A percentile compares a stretch with the other conserved stretches of the same genome.
phyloP scores from a whole-genome alignment of 35 echinoderm and acorn worm genomes.

The Heliocidaris erythrogramma region DNA sequence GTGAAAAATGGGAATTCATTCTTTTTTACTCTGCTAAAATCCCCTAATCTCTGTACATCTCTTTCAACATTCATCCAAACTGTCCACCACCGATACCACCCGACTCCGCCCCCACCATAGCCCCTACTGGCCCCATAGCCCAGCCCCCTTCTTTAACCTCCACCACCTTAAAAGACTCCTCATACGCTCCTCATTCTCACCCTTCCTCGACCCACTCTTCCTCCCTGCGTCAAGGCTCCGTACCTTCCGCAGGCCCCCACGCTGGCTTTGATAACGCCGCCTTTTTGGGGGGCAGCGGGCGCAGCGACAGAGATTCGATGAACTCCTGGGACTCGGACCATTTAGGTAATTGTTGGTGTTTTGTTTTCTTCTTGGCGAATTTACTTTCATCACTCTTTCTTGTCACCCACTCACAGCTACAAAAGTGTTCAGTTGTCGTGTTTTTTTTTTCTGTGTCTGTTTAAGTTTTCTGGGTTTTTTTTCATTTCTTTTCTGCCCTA shows the following conservation, averaged over 20 bases:
- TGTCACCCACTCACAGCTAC: background rate
- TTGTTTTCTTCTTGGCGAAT: background rate
- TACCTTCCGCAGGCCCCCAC: background rate
- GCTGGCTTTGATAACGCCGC: conserved; percentile 15
- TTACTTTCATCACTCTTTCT: background rate
- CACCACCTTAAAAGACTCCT: conserved; percentile 24
- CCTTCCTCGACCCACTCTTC: background rate
- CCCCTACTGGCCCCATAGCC: conserved; percentile 13
- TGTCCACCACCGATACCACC: background rate
- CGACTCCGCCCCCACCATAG: background rate
- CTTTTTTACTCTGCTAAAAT: background rate
- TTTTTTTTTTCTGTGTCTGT: background rate
- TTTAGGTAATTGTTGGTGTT: conserved; percentile 18
- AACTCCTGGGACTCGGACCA: background rate
- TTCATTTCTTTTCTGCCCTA: background rate
- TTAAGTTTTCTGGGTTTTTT: background rate
- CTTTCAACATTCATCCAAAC: background rate
- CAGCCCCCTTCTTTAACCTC: background rate
- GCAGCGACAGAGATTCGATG: conserved; percentile 23
- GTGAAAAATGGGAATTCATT: background rate
- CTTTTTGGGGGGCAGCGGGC: conserved; percentile 9
- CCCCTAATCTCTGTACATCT: background rate
- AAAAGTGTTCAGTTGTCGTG: background rate
- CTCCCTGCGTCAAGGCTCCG: background rate
- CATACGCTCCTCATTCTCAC: background rate